Conservation (phyloP, 2,888 invertebrate species). For the Bugula neritina region DNA sequence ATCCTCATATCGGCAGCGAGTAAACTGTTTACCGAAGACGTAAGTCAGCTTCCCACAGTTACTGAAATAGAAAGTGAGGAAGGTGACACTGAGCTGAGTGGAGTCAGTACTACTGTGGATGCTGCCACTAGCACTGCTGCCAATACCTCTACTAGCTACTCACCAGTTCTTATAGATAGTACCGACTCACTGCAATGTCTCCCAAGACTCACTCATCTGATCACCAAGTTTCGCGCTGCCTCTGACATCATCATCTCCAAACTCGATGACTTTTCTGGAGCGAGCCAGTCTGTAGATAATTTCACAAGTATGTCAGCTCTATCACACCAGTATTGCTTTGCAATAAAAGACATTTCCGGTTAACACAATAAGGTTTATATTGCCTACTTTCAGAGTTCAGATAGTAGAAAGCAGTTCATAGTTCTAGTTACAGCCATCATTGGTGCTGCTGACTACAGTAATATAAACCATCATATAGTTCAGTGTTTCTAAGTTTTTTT, state of each 20-base stretch:
- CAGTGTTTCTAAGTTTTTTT: too few relatives aligned
- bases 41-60: conserved; percentile 12
- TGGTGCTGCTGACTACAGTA: too few relatives aligned
- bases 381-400: too few relatives aligned
- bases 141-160: not conserved
- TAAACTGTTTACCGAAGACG: conserved; percentile 18
- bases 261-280: not conserved
- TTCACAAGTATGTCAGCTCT: not conserved
- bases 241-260: not conserved
- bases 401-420: too few relatives aligned
- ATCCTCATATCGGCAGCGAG: not conserved
- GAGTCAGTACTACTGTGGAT: not conserved
- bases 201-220: conserved; percentile 9
- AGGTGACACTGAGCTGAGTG: not conserved
- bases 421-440: too few relatives aligned
- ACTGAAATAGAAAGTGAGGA: not conserved
- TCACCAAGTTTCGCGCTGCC: not conserved
- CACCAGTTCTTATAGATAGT: not conserved
- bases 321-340: too few relatives aligned
- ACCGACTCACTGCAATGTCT: not conserved
- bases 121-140: not conserved
- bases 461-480: too few relatives aligned
- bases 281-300: not conserved
- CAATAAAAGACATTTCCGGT: too few relatives aligned
- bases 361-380: too few relatives aligned